phyloP scores from a whole-genome alignment of 2,113 vertebrate species.

The Trochalopteron elliotii region DNA sequence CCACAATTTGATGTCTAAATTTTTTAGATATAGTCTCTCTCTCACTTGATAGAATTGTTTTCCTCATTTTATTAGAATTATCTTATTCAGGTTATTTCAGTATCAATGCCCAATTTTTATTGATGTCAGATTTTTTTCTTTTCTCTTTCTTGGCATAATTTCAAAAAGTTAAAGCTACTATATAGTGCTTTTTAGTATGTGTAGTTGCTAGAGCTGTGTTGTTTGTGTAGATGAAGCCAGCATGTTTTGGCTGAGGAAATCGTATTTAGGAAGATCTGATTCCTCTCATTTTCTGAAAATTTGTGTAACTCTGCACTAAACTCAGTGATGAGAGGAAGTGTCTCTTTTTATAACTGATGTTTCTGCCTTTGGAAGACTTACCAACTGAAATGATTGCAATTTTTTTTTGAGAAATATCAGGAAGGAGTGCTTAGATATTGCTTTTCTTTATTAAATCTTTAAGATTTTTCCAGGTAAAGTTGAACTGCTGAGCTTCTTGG shows the following conservation, averaged over 20 bases:
- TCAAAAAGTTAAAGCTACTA: neutral
- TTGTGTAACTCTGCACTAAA: neutral
- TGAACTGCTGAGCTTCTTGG: neutral
- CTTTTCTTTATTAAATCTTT: neutral
- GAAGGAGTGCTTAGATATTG: neutral
- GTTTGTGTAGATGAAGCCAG: neutral
- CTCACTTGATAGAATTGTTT: neutral
- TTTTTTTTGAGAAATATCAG: neutral
- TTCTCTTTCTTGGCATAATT: neutral
- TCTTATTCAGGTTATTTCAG: neutral
- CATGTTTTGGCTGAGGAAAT: neutral
- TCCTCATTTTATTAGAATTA: neutral
- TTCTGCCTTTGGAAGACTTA: neutral
- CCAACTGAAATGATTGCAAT: neutral
- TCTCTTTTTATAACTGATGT: neutral
- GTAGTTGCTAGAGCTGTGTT: neutral
- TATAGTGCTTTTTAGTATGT: neutral
- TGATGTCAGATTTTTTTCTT: neutral
- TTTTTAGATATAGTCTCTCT: neutral
- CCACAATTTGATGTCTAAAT: neutral
- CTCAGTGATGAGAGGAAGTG: neutral
- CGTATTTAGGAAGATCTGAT: neutral
- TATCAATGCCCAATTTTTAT: neutral
- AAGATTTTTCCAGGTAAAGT: neutral
- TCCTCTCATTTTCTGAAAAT: neutral